These are phyloP conservation scores for Lampris megalopsis DNA, from an alignment of 2,113 vertebrate species.

Conservation along the genomic window DNA sequence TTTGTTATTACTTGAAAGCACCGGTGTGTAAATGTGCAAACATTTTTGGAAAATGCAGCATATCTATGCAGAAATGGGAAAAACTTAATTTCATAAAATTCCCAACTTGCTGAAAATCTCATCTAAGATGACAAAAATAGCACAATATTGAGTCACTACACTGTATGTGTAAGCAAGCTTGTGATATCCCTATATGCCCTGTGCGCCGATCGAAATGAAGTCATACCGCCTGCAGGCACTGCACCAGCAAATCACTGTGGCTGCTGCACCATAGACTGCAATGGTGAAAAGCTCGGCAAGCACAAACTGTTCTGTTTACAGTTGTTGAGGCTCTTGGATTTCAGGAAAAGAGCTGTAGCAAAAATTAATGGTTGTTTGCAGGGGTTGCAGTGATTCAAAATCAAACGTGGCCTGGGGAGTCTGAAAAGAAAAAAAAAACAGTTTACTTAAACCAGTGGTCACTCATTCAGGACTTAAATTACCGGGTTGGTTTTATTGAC, in stretches of 20 bases:
- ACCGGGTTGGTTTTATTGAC: not conserved
- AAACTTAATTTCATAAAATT: not conserved
- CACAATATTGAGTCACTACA: not conserved
- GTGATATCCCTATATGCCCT: not conserved
- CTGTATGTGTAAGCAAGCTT: not conserved
- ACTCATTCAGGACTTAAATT: not conserved
- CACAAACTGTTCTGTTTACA: conserved; percentile 17
- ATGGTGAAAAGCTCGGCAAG: conserved; percentile 11
- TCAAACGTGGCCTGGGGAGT: not conserved
- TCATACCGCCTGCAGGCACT: not conserved
- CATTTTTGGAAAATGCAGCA: not conserved
- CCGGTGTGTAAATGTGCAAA: not conserved
- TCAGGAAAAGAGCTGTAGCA: not conserved
- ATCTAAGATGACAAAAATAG: not conserved
- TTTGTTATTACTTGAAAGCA: not conserved
- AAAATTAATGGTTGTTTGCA: not conserved
- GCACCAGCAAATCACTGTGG: conserved; percentile 17
- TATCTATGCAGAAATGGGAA: not conserved
- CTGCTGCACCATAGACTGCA: conserved; percentile 14
- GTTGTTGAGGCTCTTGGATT: conserved; percentile 1
- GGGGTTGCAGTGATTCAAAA: not conserved
- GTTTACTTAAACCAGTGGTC: not conserved
- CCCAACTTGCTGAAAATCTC: not conserved
- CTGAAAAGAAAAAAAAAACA: not conserved
- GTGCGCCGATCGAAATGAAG: not conserved